Evolutionary conservation across 2,797 vertebrate species (phyloP).

Genomic region (Darevskia mixta): DNA sequence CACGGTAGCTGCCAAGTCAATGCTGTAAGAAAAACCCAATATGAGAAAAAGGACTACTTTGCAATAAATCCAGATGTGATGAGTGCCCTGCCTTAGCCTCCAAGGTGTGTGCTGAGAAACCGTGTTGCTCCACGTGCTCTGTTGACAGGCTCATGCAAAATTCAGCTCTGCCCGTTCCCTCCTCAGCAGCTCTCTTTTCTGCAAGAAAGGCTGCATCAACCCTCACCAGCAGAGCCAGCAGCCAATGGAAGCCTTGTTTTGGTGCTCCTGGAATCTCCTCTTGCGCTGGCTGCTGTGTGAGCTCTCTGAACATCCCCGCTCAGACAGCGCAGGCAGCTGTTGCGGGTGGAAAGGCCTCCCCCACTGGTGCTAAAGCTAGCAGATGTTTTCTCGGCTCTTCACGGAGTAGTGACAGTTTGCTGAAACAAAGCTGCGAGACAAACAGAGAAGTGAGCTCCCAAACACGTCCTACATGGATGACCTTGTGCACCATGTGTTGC

Average conservation of each 20-base stretch:
- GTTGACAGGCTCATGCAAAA: conserved; percentile 75
- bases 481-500: background rate
- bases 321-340: conserved; percentile 48
- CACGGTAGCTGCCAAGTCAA: too few species aligned
- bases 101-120: conserved; percentile 38
- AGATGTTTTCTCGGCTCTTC: conserved; percentile 57
- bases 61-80: conserved; percentile 49
- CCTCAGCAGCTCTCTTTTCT: conserved; percentile 46
- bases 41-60: conserved; percentile 13
- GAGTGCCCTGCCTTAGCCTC: conserved; percentile 35
- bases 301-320: conserved; percentile 37
- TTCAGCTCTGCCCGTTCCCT: conserved; percentile 68
- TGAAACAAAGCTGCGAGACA: background rate
- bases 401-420: conserved; percentile 42
- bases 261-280: conserved; percentile 44
- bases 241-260: conserved; percentile 57
- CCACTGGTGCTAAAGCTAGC: conserved; percentile 36
- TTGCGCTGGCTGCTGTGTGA: background rate
- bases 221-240: conserved; percentile 65
- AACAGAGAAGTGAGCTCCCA: background rate
- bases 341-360: conserved; percentile 40
- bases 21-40: conserved; percentile 39
- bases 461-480: background rate
- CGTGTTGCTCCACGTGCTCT: background rate
- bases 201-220: conserved; percentile 69